Evolutionary conservation across 2,113 vertebrate genomes (phyloP), one percentile per base, ranked within the genome.

Genomic region (Zosterops pallidus): DNA sequence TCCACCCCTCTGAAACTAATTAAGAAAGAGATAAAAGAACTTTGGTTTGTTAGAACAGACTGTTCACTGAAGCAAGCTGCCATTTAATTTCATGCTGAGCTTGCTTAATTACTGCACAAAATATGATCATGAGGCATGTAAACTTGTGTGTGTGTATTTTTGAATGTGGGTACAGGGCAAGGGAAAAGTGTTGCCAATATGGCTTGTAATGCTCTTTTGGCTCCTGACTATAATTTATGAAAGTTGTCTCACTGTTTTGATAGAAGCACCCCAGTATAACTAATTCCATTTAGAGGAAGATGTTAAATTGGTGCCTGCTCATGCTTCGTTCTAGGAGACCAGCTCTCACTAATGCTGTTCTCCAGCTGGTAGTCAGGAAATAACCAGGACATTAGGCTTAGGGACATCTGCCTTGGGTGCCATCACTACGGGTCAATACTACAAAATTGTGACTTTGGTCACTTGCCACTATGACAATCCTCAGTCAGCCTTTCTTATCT

Each of bases 41-140:
- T 96, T 90, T 92, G 90, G 94, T 97, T 94, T 92, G 80, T 96
- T 96, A 95, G 94, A 97, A 97, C 96, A 96, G 47, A 77, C 92
- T 95, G 96, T 94, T 98, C 97, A 97, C 49, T 97, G 97, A 97
- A 97, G 97, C 96, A 96, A 96, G 94, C 65, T 95, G 92, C 95
- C 96, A 96, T 97, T 97, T 97, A 96, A 98, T 98, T 98, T 98
- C 97, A 98, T 97, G 97, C 97, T 97, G 98, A 96, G 96, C 69
- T 98, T 98, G 97, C 97, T 98, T 98, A 98, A 98, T 98, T 98
- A 98, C 96, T 94, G 89, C 90, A 96, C 94, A 96, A 96, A 98
- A 97, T 92, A 96, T 91, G 93, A 96, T 49, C 47, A 92, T n/a
- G 39, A 97, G 94, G 94, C 91, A 95, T 94, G 95, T 95, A 97